phyloP scores from a whole-genome alignment of 1,140 invertebrate genomes.

The Rhizoglyphus robini region DNA sequence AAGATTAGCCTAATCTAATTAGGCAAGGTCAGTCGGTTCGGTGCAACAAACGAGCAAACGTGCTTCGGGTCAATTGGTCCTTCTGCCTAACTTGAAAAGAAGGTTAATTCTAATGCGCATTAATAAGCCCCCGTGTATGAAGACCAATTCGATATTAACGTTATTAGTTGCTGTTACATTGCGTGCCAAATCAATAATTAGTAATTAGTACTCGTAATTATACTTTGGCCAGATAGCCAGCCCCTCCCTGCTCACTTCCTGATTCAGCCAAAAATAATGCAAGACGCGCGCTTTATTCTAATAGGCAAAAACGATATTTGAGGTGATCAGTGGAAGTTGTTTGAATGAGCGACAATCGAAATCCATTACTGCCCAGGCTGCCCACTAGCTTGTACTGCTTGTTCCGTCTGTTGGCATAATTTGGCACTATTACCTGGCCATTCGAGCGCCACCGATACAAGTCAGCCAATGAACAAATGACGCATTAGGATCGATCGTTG shows the following conservation, averaged over 20 bases:
- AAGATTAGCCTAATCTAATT: not conserved
- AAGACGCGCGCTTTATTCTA: not conserved
- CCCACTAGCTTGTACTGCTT: not conserved
- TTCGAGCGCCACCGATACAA: no score
- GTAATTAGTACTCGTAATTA: no score
- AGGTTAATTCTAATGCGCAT: conserved; percentile 2
- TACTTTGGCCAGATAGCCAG: not conserved
- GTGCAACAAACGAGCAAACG: not conserved
- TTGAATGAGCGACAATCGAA: not conserved
- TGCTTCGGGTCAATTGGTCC: not conserved
- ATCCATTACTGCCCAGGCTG: not conserved
- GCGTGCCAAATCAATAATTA: no score
- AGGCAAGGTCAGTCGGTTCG: not conserved
- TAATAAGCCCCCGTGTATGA: not conserved
- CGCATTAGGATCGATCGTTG: no score
- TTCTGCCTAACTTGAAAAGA: not conserved
- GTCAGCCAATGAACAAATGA: no score
- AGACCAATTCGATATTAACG: no score
- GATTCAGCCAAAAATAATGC: not conserved
- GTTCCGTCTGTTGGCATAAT: not conserved
- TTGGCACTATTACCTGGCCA: not conserved
- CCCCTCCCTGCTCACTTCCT: no score
- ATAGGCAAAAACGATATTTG: not conserved
- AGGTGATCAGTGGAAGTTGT: not conserved
- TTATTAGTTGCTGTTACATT: conserved; percentile 2